phyloP scores from a whole-genome alignment of 2,888 invertebrate genomes.

The Meiosimyza platycephala region DNA sequence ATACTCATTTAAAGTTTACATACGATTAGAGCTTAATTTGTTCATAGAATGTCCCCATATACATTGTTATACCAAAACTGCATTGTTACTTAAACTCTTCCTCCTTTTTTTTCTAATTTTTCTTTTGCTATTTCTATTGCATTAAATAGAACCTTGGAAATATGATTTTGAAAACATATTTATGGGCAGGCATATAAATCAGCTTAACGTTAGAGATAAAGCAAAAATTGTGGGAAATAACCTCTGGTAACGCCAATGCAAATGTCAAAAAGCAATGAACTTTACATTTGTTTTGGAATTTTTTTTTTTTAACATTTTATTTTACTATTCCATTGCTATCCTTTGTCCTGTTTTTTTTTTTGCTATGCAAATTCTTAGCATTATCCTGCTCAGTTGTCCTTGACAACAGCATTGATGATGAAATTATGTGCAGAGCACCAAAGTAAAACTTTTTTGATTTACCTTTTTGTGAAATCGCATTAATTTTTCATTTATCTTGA shows the following conservation, averaged over 20 bases:
- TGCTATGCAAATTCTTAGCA: not conserved
- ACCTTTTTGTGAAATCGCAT: conserved; percentile 28
- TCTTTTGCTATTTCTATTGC: no score
- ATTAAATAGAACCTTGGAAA: conserved; percentile 5
- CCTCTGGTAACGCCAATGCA: not conserved
- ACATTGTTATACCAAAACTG: no score
- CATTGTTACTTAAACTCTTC: no score
- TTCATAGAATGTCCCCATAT: no score
- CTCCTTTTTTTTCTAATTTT: no score
- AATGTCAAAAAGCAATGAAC: conserved; percentile 26
- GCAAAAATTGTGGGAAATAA: not conserved
- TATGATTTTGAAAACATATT: conserved; percentile 36
- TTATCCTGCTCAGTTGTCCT: conserved; percentile 14
- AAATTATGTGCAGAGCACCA: conserved; percentile 6
- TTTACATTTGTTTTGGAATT: conserved; percentile 4
- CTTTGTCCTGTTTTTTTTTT: conserved; percentile 3
- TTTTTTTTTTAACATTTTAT: not conserved
- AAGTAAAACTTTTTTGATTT: conserved; percentile 7
- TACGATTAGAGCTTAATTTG: no score
- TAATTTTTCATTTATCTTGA: conserved; percentile 3
- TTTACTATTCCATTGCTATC: not conserved
- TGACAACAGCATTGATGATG: conserved; percentile 19
- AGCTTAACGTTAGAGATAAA: conserved; percentile 17
- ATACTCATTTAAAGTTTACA: no score
- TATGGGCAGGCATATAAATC: conserved; percentile 37